Percentiles rank a stretch among this genome's conserved stretches.
These are phyloP conservation scores for Lontra canadensis DNA, from an alignment of 2,113 vertebrate species.

Conservation along the genomic window DNA sequence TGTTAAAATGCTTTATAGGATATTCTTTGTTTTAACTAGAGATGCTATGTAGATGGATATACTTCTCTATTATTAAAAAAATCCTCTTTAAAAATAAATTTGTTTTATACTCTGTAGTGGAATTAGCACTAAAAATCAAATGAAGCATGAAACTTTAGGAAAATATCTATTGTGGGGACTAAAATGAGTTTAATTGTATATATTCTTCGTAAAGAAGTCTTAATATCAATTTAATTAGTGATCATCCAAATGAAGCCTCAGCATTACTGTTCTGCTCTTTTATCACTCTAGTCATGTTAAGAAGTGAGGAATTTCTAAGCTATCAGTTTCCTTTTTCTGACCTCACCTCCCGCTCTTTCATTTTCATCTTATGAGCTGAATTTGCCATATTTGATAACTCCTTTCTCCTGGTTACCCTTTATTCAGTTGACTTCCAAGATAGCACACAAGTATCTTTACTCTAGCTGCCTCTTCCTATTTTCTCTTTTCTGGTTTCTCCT, in stretches of 20 bases:
- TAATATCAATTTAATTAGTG: background rate
- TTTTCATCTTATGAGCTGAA: background rate
- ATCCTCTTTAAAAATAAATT: background rate
- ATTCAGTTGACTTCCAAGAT: background rate
- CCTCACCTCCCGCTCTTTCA: background rate
- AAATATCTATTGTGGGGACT: background rate
- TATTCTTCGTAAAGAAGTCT: background rate
- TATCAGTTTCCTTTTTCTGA: background rate
- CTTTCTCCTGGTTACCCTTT: background rate
- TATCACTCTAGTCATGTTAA: background rate
- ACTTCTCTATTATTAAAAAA: background rate
- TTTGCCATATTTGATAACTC: background rate
- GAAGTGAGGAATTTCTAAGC: background rate
- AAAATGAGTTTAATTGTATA: background rate
- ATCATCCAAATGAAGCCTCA: background rate
- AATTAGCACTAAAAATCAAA: background rate
- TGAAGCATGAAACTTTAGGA: background rate
- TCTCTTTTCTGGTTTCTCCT: background rate
- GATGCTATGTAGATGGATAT: background rate
- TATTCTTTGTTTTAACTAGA: background rate
- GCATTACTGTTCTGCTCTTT: rapidly evolving
- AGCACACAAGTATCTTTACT: background rate
- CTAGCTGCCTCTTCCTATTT: background rate
- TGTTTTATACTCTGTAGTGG: background rate
- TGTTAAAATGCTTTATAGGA: background rate